Percentiles rank a stretch among this genome's conserved stretches.
Conservation (phyloP, 2,797 vertebrate genomes). For the Melanotaenia pygmaea region DNA sequence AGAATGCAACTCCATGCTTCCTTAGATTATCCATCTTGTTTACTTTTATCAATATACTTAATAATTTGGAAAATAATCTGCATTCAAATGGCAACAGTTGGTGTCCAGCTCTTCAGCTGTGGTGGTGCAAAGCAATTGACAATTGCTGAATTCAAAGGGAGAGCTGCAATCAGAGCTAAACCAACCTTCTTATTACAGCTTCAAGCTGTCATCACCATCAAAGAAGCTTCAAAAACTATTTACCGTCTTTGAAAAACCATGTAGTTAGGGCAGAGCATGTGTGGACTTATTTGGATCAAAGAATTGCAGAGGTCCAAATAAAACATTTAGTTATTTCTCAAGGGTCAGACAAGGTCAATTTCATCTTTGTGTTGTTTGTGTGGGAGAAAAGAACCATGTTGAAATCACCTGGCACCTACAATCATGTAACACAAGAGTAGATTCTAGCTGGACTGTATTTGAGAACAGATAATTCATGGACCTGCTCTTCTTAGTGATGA, state of each 20-base stretch:
- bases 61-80: conserved; percentile 69
- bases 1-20: conserved; percentile 10
- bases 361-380: conserved; percentile 5
- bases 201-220: conserved; percentile 41
- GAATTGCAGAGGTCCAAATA: conserved; percentile 19
- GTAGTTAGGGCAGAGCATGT: conserved; percentile 26
- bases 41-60: conserved; percentile 62
- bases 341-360: conserved; percentile 23
- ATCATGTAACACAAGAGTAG: conserved; percentile 1
- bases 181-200: conserved; percentile 49
- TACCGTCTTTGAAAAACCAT: conserved; percentile 21
- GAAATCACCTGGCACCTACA: conserved; percentile 4
- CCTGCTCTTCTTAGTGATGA: conserved; percentile 2
- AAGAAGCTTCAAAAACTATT: conserved; percentile 48
- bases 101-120: conserved; percentile 53
- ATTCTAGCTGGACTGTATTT: background rate
- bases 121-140: conserved; percentile 49
- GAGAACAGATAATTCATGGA: background rate
- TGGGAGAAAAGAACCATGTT: background rate
- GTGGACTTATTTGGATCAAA: conserved; percentile 41
- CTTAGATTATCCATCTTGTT: conserved; percentile 60
- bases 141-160: conserved; percentile 51
- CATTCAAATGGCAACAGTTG: conserved; percentile 58
- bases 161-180: conserved; percentile 55
- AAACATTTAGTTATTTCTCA: conserved; percentile 39